Base-by-base conservation (phyloP, 2,797 vertebrate genomes). In the Phyllotis vaccarum region DNA sequence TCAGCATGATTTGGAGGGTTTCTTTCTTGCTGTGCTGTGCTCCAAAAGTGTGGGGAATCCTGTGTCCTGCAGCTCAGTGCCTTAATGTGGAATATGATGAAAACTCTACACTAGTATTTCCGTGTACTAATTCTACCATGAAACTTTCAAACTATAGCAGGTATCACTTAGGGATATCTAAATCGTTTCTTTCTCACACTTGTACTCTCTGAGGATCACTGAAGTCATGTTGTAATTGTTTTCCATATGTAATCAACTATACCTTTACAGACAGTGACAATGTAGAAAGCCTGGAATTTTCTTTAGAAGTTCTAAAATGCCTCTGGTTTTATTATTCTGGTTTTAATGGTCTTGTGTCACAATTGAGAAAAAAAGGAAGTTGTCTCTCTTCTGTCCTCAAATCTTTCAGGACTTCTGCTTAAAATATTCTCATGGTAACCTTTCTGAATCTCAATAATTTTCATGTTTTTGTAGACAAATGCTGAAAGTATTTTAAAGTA, bases 381-480 rank as follows among this genome's bases (percentile, higher is more conserved):
- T 87, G 81, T 34, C 80, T 91, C 78, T 24, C 10, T 91, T 79
- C 70, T 96, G 21, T 62, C 80, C 92, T 89, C 79, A 95, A 94
- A 62, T 17, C 22, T 70, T 95, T 94, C 62, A 96, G 21, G 58
- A 93, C 66, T 93, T 64, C 21, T 52, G 40, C 78, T 92, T 46
- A n/a, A 76, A 64, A 52, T 58, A 29, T 52, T 60, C 91, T 92
- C 89, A 90, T 22, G n/a, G 49, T 82, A 3, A 62, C 66, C n/a
- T 86, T 29, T 8, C 7, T 78, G 37, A 74, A 7, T 94, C 94
- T 78, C 16, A 60, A 52, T 88, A n/a, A n/a, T n/a, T n/a, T n/a
- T n/a, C n/a, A n/a, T n/a, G n/a, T 90, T 85, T 93, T 93, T 80
- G 86, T 79, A 70, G 5, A 5, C 72, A 22, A 85, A 34, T 3